Evolutionary conservation across 2,797 vertebrate species (phyloP), one percentile per base, ranked within the genome.

Genomic region (Onychomys torridus): DNA sequence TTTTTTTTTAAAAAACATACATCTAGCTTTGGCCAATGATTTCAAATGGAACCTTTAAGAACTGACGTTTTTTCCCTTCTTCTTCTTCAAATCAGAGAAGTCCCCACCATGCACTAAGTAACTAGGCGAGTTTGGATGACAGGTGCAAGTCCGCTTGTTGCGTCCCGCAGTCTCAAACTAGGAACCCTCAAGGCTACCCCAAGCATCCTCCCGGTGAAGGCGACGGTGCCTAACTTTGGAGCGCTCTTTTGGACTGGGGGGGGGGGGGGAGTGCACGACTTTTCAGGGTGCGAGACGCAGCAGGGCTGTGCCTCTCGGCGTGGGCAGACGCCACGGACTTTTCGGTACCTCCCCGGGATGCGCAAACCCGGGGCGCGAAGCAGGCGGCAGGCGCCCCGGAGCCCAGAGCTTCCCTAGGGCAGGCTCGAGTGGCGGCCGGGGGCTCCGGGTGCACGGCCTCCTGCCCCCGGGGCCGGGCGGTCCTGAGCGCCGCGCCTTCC

Each of bases 141-240:
- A 95, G 93, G 93, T 90, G 96, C 94, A 88, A 93, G 91, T 76
- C 90, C 93, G 97, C 97, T 95, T 96, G 96, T 97, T 97, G 98
- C 96, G 59, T 55, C 9, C 55, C 40, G 92, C 94, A 82, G 90
- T 69, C 69, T 82, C 78, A 37, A 73, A 43, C 90, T 49, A 43
- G 8, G 21, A 78, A 73, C 40, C 61, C 69, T 82, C 61, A 1
- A 32, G 6, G 94, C 81, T 40, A 78, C 90, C 83, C 1, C 5
- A 32, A 81, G 96, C 92, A 87, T 94, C 91, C 73, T 94, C 76
- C 67, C 2, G 12, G 81, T 2, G 49, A 46, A 46, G 69, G 93
- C 27, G 75, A 86, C 91, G 57, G 59, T 17, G 69, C 55, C 76
- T 49, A 3, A 55, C 40, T 71, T 37, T 4, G 77, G 67, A 89